Base-by-base conservation (phyloP, 2,113 vertebrate species). In the Meleagris gallopavo region DNA sequence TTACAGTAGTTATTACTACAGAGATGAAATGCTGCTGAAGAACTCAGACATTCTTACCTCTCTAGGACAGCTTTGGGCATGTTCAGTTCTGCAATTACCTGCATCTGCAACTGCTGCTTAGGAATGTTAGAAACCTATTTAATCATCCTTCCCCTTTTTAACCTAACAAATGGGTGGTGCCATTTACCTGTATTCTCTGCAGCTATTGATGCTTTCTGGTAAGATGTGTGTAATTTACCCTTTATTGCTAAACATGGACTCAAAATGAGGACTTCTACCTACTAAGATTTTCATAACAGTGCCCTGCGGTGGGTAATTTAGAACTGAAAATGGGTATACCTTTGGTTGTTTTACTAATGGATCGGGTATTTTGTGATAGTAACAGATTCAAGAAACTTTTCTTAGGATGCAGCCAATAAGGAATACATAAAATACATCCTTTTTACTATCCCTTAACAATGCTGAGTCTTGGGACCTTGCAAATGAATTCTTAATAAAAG, bases 41-140 rank as follows among this genome's bases (percentile, higher is more conserved):
- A 84, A 1, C 17, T 48, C 2, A 4, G 11, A 14, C 8, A 32
- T 21, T 45, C 25, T 41, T 55, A n/a, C 5, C 8, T 60, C 7
- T 83, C 34, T 55, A 13, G 19, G 32, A 52, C 36, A 72, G 8
- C 6, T 0, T 25, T 52, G 25, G 2, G 1, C 1, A 6, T 9
- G 13, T 6, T 34, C 34, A 46, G 8, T 61, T 93, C 61, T 89
- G 24, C 5, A 17, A 0, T 43, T 48, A 8, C 14, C 24, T 62
- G 11, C 25, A 83, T 34, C 19, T 65, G 16, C 19, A 65, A 4
- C 29, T 75, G 14, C 20, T 67, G 50, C 52, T 60, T 55, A 52
- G 32, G 25, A 4, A 4, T 21, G 4, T 6, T 81, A 75, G 78
- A 83, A 8, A 9, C 21, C 12, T 34, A 6, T 9, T 22, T 29